phyloP scores from a whole-genome alignment of 1,140 invertebrate genomes.

The Mamestra configurata region DNA sequence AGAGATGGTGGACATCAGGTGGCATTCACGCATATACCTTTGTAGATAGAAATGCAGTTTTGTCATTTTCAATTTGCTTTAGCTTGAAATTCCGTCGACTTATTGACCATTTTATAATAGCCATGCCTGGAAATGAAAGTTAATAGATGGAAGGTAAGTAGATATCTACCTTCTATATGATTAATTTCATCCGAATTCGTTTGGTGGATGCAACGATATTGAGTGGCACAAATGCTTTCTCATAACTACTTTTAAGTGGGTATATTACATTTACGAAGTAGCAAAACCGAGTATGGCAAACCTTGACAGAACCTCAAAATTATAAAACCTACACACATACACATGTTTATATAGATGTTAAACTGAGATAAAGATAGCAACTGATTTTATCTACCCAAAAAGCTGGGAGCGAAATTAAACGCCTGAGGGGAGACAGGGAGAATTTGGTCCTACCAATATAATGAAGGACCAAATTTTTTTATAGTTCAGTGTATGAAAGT shows the following conservation, averaged over 20 bases:
- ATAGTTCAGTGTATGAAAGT: too few relatives aligned
- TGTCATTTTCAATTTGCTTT: background rate
- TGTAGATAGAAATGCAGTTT: background rate
- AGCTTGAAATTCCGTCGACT: background rate
- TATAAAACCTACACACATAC: constrained; percentile 1
- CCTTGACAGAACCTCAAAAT: background rate
- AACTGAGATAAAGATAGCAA: constrained; percentile 13
- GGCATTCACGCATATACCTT: background rate
- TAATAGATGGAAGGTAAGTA: too few relatives aligned
- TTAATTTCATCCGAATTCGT: too few relatives aligned
- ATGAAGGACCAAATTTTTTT: background rate
- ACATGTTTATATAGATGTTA: background rate
- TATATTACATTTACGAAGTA: too few relatives aligned
- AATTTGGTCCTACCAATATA: background rate
- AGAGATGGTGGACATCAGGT: background rate
- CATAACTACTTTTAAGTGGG: too few relatives aligned
- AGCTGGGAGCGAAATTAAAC: constrained; percentile 23
- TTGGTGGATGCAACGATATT: too few relatives aligned
- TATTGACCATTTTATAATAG: too few relatives aligned
- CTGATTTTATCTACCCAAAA: constrained; percentile 4
- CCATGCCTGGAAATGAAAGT: too few relatives aligned
- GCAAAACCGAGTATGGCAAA: background rate
- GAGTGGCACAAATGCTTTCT: too few relatives aligned
- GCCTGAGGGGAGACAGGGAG: constrained; percentile 5
- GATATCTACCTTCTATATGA: too few relatives aligned